Conservation (phyloP, 2,888 invertebrate genomes). For the Nymphalis c-album region DNA sequence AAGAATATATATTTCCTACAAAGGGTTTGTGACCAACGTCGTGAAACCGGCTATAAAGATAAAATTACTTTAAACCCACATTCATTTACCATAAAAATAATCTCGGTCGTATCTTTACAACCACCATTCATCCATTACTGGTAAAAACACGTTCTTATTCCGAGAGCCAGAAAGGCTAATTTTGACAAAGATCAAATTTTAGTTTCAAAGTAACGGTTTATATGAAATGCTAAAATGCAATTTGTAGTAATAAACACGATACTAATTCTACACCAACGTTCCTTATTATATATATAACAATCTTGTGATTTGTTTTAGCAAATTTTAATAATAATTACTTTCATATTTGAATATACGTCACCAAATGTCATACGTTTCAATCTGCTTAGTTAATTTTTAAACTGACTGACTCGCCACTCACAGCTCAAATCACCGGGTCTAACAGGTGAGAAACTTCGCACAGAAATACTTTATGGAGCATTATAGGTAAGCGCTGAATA, state of each 20-base stretch:
- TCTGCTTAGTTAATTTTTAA: no score
- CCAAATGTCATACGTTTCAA: no score
- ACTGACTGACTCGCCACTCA: no score
- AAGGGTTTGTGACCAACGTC: slow-evolving; percentile 35
- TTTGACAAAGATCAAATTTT: neutral
- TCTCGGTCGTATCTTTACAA: slow-evolving; percentile 37
- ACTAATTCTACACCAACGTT: neutral
- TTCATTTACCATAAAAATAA: slow-evolving; percentile 42
- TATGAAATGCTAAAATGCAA: slow-evolving; percentile 22
- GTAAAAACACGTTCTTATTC: slow-evolving; percentile 20
- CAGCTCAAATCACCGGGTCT: no score
- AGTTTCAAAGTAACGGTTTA: slow-evolving; percentile 22
- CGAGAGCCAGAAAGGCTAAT: neutral
- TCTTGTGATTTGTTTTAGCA: no score
- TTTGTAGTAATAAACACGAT: slow-evolving; percentile 19
- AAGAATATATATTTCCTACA: slow-evolving; percentile 23
- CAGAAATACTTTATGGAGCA: no score
- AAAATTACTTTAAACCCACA: slow-evolving; percentile 42
- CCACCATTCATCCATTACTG: slow-evolving; percentile 3
- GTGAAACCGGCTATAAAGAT: slow-evolving; percentile 42
- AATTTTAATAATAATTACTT: no score
- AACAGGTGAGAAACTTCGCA: no score
- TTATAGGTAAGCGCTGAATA: no score
- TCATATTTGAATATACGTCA: no score
- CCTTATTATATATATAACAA: no score